Percentiles rank a stretch among this genome's conserved stretches.
phyloP scores from a whole-genome alignment of 2,113 vertebrate species.

The Myanophis thanlyinensis region DNA sequence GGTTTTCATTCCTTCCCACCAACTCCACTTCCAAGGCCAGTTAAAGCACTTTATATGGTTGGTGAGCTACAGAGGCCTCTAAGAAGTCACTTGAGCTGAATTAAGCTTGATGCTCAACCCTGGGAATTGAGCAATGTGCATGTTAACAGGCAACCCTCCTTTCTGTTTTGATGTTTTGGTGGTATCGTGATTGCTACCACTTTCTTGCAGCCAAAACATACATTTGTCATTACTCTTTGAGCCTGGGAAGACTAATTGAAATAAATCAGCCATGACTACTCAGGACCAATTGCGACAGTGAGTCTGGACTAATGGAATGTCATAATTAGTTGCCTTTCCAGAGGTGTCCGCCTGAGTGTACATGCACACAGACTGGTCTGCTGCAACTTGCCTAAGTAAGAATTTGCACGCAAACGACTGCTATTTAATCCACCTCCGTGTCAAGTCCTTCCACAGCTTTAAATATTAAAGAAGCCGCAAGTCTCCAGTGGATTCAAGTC shows the following conservation, averaged over 20 bases:
- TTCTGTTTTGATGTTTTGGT: slow-evolving; percentile 80
- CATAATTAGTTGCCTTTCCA: slow-evolving; percentile 74
- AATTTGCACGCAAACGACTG: slow-evolving; percentile 85
- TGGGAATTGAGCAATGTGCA: slow-evolving; percentile 58
- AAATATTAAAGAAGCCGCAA: slow-evolving; percentile 87
- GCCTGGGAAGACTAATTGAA: slow-evolving; percentile 75
- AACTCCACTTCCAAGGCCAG: not conserved
- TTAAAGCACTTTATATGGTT: not conserved
- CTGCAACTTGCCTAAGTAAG: slow-evolving; percentile 79
- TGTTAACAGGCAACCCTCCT: slow-evolving; percentile 53
- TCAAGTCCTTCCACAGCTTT: slow-evolving; percentile 86
- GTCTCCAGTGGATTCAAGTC: slow-evolving; percentile 76
- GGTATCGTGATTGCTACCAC: slow-evolving; percentile 74
- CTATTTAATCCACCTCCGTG: slow-evolving; percentile 86
- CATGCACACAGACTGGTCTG: slow-evolving; percentile 67
- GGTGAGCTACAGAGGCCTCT: not conserved
- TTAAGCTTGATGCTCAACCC: slow-evolving; percentile 44
- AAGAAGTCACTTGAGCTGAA: slow-evolving; percentile 30
- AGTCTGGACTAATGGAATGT: slow-evolving; percentile 63
- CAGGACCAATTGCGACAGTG: slow-evolving; percentile 63
- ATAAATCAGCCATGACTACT: slow-evolving; percentile 78
- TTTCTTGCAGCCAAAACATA: slow-evolving; percentile 81
- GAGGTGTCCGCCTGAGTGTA: slow-evolving; percentile 71
- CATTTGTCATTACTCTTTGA: slow-evolving; percentile 77
- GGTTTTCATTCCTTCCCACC: not conserved